phyloP scores from a whole-genome alignment of 1,140 invertebrate genomes.

The Ridgeia piscesae region DNA sequence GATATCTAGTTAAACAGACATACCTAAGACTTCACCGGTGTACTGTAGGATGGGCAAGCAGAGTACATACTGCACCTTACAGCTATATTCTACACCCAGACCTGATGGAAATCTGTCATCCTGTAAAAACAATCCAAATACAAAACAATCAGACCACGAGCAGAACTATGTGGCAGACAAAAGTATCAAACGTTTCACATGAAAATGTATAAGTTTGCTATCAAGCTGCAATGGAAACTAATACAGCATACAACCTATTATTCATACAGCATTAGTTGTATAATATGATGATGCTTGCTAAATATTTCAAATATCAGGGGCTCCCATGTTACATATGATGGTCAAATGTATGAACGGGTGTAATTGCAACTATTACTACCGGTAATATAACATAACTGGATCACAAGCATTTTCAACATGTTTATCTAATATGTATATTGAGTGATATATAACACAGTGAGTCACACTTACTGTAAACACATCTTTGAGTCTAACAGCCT shows the following conservation, averaged over 20 bases:
- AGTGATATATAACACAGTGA: neutral
- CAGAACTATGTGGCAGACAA: neutral
- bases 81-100: neutral
- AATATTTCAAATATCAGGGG: neutral
- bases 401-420: neutral
- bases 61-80: neutral
- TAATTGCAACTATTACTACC: neutral
- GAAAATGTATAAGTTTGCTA: neutral
- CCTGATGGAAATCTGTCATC: constrained; percentile 7
- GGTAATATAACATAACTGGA: neutral
- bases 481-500: constrained; percentile 55
- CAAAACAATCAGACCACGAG: neutral
- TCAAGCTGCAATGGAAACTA: neutral
- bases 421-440: neutral
- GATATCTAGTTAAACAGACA: neutral
- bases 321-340: neutral
- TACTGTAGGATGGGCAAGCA: neutral
- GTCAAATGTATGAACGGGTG: neutral
- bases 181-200: neutral
- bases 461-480: constrained; percentile 37
- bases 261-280: neutral
- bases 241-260: neutral
- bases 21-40: neutral
- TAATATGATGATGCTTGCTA: neutral
- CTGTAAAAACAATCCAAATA: neutral